Base-by-base conservation (phyloP, 2,113 vertebrate genomes). In the Pedetes capensis region DNA sequence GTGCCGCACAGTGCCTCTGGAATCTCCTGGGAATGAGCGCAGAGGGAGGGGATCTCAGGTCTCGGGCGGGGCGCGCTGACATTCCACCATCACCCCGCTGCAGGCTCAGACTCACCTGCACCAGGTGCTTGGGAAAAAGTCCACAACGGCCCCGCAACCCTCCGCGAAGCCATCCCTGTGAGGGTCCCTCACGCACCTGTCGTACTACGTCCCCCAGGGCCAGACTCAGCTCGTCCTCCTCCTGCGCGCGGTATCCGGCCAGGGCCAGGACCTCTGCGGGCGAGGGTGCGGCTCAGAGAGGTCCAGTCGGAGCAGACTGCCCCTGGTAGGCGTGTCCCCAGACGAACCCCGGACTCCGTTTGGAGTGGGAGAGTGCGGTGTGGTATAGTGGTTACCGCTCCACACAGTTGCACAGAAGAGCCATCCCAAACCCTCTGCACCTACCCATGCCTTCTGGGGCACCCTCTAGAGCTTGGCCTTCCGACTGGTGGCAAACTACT, bases 151-250 rank as follows among this genome's bases (percentile, higher is more conserved):
- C 99, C 39, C 92, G 82, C 74, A 99, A 95, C 72, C 99, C 98
- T 74, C 99, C 99, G 14, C 97, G 93, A 90, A 99, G 97, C 99
- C 99, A 99, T 39, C 99, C 99, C 8, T 98, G 98, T 72, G 98
- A 97, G 0, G 90, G 91, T 16, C 97, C 96, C 83, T 96, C 95
- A 85, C 97, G 97, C 87, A 99, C 98, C 8, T 98, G 98, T 96
- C 98, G 99, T 87, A 99, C 97, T 94, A 99, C 96, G 78, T 99
- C 99, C 17, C 98, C 99, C 0, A 78, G 94, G 18, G 39, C 97
- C 47, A 98, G 74, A 27, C 96, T 98, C 84, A 99, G 63, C 98
- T 99, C 98, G 76, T 98, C 98, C 8, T 66, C 96, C 88, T 97
- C 96, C 87, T 97, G 98, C 49, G 98, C 98, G 75, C 98, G 96